Conservation (phyloP, 2,113 vertebrate genomes). For the Pitta sordida region DNA sequence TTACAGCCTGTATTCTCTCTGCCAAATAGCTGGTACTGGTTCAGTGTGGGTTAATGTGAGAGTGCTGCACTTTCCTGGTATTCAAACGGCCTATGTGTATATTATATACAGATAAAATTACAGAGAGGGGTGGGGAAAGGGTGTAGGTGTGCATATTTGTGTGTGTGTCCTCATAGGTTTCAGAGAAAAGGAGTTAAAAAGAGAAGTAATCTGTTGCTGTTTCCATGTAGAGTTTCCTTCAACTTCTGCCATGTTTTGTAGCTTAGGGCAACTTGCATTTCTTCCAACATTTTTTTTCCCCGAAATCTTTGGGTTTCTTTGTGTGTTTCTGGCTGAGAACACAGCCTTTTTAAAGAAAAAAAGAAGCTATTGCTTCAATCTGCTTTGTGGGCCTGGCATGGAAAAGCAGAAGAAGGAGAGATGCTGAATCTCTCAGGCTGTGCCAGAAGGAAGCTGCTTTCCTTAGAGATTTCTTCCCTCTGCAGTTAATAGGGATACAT, state of each 20-base stretch:
- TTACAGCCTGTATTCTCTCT: not conserved
- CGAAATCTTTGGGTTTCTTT: conserved; percentile 47
- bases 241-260: conserved; percentile 48
- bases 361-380: conserved; percentile 39
- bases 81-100: not conserved
- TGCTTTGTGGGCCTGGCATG: conserved; percentile 31
- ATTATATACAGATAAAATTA: not conserved
- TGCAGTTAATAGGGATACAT: not conserved
- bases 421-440: not conserved
- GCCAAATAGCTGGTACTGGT: not conserved
- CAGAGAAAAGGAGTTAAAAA: not conserved
- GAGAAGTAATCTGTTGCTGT: not conserved
- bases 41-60: not conserved
- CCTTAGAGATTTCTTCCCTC: conserved; percentile 30
- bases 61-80: not conserved
- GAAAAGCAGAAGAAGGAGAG: conserved; percentile 1
- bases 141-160: not conserved
- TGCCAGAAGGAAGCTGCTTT: conserved; percentile 42
- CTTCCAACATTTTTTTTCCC: not conserved
- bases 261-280: conserved; percentile 52
- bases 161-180: not conserved
- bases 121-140: not conserved
- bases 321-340: conserved; percentile 50
- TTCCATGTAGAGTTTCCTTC: conserved; percentile 15
- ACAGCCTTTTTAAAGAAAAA: conserved; percentile 4